phyloP scores from a whole-genome alignment of 2,888 invertebrate genomes.

The Tinea pellionella region DNA sequence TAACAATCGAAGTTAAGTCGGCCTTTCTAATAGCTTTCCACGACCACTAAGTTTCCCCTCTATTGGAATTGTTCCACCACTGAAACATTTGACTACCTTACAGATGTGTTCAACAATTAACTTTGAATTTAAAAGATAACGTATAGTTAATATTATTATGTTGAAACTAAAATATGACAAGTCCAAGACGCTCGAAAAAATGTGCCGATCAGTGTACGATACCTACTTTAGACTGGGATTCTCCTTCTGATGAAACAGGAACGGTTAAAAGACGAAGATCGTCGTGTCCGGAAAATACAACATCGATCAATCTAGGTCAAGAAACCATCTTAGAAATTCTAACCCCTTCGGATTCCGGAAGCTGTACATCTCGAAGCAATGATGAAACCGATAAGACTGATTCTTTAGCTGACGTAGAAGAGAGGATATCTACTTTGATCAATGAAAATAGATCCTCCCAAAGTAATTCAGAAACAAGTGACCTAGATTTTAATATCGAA shows the following conservation, averaged over 20 bases:
- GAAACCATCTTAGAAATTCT: slow-evolving; percentile 48
- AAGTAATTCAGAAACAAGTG: slow-evolving; percentile 59
- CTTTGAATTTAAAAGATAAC: not conserved
- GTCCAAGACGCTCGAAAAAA: slow-evolving; percentile 61
- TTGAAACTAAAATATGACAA: slow-evolving; percentile 51
- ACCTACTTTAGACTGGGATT: slow-evolving; percentile 76
- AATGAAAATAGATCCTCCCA: slow-evolving; percentile 60
- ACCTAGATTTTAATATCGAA: slow-evolving; percentile 52
- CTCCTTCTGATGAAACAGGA: slow-evolving; percentile 76
- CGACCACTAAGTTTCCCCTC: slow-evolving; percentile 21
- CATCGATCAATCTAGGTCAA: slow-evolving; percentile 21
- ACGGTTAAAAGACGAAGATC: slow-evolving; percentile 77
- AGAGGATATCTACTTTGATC: slow-evolving; percentile 60
- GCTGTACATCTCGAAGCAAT: slow-evolving; percentile 48
- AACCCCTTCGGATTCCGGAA: slow-evolving; percentile 56
- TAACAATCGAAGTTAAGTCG: slow-evolving; percentile 55
- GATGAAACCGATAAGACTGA: slow-evolving; percentile 47
- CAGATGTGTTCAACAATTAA: not conserved
- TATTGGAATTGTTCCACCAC: slow-evolving; percentile 32
- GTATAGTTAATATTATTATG: not conserved
- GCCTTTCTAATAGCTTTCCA: slow-evolving; percentile 37
- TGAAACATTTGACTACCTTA: not conserved
- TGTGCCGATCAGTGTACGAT: slow-evolving; percentile 46
- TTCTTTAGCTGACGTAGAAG: slow-evolving; percentile 52
- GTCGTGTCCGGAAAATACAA: slow-evolving; percentile 57